Conservation (phyloP, 2,888 invertebrate genomes). For the Euzophera pinguis region DNA sequence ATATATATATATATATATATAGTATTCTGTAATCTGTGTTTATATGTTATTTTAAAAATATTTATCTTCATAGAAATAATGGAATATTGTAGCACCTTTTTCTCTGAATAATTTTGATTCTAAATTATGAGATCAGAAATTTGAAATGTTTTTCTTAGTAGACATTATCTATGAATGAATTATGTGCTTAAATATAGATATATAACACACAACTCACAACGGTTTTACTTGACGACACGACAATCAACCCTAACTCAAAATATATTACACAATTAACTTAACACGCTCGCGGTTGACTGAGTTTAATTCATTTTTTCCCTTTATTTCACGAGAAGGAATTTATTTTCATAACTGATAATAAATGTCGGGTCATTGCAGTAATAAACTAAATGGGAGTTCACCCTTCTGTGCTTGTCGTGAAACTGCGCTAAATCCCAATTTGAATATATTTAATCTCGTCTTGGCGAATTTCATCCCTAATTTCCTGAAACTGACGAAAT, state of each 20-base stretch:
- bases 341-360: constrained; percentile 73
- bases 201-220: background rate
- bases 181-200: too few species aligned
- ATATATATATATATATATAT: too few species aligned
- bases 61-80: too few species aligned
- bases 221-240: constrained; percentile 41
- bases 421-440: constrained; percentile 7
- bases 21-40: too few species aligned
- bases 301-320: constrained; percentile 57
- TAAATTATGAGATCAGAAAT: too few species aligned
- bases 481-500: background rate
- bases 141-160: too few species aligned
- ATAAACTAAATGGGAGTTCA: constrained; percentile 58
- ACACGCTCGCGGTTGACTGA: constrained; percentile 46
- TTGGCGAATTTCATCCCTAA: background rate
- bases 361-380: constrained; percentile 69
- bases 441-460: constrained; percentile 2
- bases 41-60: too few species aligned
- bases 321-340: constrained; percentile 57
- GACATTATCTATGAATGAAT: too few species aligned
- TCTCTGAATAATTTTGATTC: too few species aligned
- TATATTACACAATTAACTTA: constrained; percentile 58
- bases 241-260: constrained; percentile 45
- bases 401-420: constrained; percentile 31
- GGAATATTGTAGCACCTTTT: too few species aligned